Evolutionary conservation across 53 echinoderm and acorn worm species (phyloP), one percentile per base, ranked within the genome.

Genomic region (Stichopus horrens): DNA sequence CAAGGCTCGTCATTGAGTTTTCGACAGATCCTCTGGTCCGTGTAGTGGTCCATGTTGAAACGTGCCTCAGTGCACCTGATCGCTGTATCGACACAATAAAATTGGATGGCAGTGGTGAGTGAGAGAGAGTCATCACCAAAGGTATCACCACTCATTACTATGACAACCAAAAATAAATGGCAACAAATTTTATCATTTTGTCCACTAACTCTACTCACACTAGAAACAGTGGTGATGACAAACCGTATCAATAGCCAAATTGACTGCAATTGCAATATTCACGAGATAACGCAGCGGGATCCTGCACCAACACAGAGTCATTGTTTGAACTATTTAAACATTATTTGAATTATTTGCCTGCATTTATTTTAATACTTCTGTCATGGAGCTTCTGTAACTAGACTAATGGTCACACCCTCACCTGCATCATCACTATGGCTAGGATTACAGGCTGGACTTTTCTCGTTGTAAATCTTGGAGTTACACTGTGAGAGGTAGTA

Each of bases 11-110:
- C 58, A 71, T 86, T 89, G 19, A 88, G 57, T 23, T 86, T 89
- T 59, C 99, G 94, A 75, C 99, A 99, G 5, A 99, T 91, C 56
- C 91, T 96, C 76, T 92, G 88, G 13, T 89, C 86, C 11, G 92
- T 65, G n/a, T 60, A 85, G 23, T 91, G 90, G 54, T 86, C 8
- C 3, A 87, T 90, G 13, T 91, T 90, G 77, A 56, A n/a, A 10
- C 19, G 22, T 55, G 57, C 54, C 11, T 73, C 87, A 53, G 82
- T 79, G 86, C 99, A 99, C 13, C 82, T 77, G 16, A 99, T 91
- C 37, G 94, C 99, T 99, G 90, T 21, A 56, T 75, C 23, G 54
- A 37, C 37, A 2, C 37, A 37, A 37, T 37, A n/a, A 86, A 88
- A 90, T 68, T 5, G 78, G 68, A 37, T 37, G 37, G 37, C 37